Conservation (phyloP, 2,888 invertebrate species). For the Habrosyne pyritoides region DNA sequence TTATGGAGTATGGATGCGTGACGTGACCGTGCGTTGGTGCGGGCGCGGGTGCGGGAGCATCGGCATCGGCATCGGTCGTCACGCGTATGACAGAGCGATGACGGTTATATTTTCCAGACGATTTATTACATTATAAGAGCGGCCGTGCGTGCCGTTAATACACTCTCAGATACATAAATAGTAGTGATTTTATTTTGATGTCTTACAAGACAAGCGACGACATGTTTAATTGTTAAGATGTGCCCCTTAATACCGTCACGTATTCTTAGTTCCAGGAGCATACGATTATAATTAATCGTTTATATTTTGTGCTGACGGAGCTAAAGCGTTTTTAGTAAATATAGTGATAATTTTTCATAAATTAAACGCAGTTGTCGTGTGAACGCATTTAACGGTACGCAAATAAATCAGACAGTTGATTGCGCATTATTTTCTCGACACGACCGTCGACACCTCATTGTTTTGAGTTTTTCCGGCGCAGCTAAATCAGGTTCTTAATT, state of each 20-base stretch:
- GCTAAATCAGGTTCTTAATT: constrained; percentile 77
- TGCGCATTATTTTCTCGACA: constrained; percentile 68
- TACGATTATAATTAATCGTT: constrained; percentile 47
- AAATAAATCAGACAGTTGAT: constrained; percentile 68
- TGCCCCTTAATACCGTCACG: constrained; percentile 63
- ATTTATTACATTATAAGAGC: constrained; percentile 82
- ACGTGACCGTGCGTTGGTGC: constrained; percentile 40
- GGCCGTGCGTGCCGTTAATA: constrained; percentile 73
- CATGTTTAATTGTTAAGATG: constrained; percentile 75
- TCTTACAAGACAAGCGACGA: constrained; percentile 80
- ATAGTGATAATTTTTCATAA: constrained; percentile 26
- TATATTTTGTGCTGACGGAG: constrained; percentile 24
- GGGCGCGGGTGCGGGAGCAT: constrained; percentile 30
- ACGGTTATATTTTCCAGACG: constrained; percentile 82
- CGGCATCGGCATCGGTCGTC: constrained; percentile 48
- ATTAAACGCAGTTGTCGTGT: constrained; percentile 35
- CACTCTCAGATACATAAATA: constrained; percentile 79
- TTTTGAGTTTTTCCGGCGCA: constrained; percentile 74
- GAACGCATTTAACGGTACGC: constrained; percentile 41
- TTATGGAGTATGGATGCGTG: constrained; percentile 71
- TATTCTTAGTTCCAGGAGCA: constrained; percentile 66
- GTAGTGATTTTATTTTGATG: constrained; percentile 82
- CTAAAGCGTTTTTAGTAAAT: constrained; percentile 26
- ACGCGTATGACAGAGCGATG: constrained; percentile 77
- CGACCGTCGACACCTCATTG: constrained; percentile 74